Percentiles rank a stretch among this genome's conserved stretches.
Conservation (phyloP, 2,888 invertebrate species). For the Heliconius sara region DNA sequence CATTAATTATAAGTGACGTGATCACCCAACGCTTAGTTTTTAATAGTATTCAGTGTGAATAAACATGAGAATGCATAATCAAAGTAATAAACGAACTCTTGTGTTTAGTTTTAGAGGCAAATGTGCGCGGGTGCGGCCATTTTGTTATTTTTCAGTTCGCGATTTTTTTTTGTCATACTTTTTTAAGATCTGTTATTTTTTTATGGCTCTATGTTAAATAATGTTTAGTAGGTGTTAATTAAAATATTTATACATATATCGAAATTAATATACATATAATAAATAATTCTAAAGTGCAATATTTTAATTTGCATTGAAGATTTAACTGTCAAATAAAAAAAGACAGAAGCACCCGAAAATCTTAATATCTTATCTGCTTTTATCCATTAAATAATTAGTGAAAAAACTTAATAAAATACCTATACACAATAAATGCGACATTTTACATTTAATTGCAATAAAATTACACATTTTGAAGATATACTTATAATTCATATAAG, state of each 20-base stretch:
- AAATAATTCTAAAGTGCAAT: background rate
- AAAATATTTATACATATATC: constrained; percentile 8
- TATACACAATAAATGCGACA: constrained; percentile 29
- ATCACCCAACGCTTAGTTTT: constrained; percentile 36
- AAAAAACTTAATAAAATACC: constrained; percentile 23
- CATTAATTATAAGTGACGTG: constrained; percentile 47
- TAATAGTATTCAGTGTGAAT: constrained; percentile 42
- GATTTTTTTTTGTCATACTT: constrained; percentile 11
- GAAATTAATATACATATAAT: background rate
- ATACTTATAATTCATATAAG: constrained; percentile 28
- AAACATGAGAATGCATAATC: constrained; percentile 40
- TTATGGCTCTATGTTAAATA: background rate
- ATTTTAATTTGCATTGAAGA: background rate
- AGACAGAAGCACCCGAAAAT: background rate
- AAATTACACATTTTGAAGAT: constrained; percentile 34
- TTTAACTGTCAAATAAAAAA: constrained; percentile 19
- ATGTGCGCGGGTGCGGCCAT: constrained; percentile 20
- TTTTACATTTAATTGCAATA: constrained; percentile 29
- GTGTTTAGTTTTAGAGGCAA: constrained; percentile 18
- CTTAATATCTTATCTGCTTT: constrained; percentile 7
- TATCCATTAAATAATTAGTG: constrained; percentile 20
- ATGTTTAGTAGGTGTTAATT: constrained; percentile 13
- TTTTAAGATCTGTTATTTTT: constrained; percentile 3
- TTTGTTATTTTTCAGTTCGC: constrained; percentile 22
- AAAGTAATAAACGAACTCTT: constrained; percentile 34